Evolutionary conservation across 2,797 vertebrate genomes (phyloP), one percentile per base, ranked within the genome.

Genomic region (Decapterus maruadsi): DNA sequence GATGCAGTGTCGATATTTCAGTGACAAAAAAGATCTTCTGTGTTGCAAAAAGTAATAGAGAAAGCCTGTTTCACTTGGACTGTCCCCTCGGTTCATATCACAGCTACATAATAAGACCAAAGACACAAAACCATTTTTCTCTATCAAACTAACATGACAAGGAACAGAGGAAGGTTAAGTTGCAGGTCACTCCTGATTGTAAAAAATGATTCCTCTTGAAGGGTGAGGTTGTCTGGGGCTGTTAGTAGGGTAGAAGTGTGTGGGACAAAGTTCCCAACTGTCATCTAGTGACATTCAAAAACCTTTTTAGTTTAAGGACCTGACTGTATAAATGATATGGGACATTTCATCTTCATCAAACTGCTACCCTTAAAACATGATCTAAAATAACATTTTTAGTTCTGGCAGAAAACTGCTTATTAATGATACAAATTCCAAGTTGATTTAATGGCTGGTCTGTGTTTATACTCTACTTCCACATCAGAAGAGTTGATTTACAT

Each of bases 161-260:
- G 42, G 22, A 50, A 11, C 2, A 19, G 22, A 50, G 4, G 6
- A n/a, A n/a, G 29, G 46, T 45, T 13, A 66, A 12, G 67, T 40
- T 34, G 1, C 36, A 43, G 42, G 11, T 55, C 43, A 56, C 3
- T n/a, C 29, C 17, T 42, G 57, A 6, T 31, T 11, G 20, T 5
- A 75, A 45, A 54, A 13, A 43, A 8, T 20, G 1, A 14, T 17
- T 36, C 36, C 11, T 61, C 40, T 48, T 48, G 17, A 8, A 66
- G 38, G 61, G 48, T 55, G 68, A 72, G 31, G 29, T 26, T 26
- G 31, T 29, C 19, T 60, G 7, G 46, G 50, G 17, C n/a, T 20
- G 50, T 50, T 29, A 59, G 57, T 65, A 16, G 77, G 58, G 70
- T 60, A 86, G 66, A 80, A 36, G 75, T 68, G 31, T 80, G 50